Conservation (phyloP, 2,113 vertebrate genomes). For the Pleuronectes platessa region DNA sequence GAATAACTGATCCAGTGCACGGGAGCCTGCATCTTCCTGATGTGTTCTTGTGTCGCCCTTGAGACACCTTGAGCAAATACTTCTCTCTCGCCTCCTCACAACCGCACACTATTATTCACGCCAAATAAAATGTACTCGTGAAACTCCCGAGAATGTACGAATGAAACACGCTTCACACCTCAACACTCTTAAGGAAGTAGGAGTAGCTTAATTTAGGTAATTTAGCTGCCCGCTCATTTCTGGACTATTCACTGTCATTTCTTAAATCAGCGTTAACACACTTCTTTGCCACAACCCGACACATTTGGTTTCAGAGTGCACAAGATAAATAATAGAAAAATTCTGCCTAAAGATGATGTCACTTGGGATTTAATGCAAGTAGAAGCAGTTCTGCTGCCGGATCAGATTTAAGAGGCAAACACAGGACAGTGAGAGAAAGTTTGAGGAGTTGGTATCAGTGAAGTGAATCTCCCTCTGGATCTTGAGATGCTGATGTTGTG, state of each 20-base stretch:
- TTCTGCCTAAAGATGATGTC: not conserved
- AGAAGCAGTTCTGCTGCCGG: not conserved
- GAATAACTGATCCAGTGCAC: conserved; percentile 67
- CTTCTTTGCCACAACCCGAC: conserved; percentile 13
- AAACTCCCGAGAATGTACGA: conserved; percentile 10
- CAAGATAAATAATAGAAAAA: conserved; percentile 39
- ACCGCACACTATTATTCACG: conserved; percentile 36
- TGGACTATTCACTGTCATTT: not conserved
- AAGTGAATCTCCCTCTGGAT: not conserved
- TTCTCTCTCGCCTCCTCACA: not conserved
- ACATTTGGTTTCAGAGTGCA: conserved; percentile 72
- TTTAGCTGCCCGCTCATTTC: conserved; percentile 5
- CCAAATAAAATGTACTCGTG: not conserved
- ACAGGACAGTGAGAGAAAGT: too few relatives aligned
- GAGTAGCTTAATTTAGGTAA: not conserved
- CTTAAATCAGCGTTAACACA: conserved; percentile 4
- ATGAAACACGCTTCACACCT: conserved; percentile 10
- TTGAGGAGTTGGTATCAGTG: too few relatives aligned
- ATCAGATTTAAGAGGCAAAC: not conserved
- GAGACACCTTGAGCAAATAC: conserved; percentile 54
- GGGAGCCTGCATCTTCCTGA: conserved; percentile 19
- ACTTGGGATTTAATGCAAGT: not conserved
- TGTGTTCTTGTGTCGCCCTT: conserved; percentile 30
- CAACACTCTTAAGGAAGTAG: not conserved
- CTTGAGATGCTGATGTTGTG: not conserved